Conservation (phyloP, 2,888 invertebrate genomes). For the Thymelicus lineola region DNA sequence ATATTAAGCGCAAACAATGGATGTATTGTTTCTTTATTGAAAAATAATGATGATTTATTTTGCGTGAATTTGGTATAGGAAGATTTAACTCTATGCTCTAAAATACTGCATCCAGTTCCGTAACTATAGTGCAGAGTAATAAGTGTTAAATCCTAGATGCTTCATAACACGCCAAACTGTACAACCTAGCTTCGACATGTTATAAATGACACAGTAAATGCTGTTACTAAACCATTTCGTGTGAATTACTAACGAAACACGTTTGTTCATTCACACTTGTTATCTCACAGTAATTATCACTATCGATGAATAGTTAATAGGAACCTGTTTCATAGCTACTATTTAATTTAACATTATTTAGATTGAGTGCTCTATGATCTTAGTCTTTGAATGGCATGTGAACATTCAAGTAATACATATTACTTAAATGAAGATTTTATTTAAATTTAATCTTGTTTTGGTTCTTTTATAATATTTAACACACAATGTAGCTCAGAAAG, state of each 20-base stretch:
- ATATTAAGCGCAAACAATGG: too few species aligned
- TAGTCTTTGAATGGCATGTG: not conserved
- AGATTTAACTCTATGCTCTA: too few species aligned
- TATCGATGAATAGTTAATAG: conserved; percentile 38
- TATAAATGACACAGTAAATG: conserved; percentile 35
- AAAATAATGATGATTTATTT: too few species aligned
- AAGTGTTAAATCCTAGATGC: not conserved
- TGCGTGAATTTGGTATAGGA: too few species aligned
- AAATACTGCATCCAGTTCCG: too few species aligned
- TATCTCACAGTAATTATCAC: conserved; percentile 36
- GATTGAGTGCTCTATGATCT: not conserved
- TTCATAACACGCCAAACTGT: not conserved
- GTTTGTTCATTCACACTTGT: conserved; percentile 39
- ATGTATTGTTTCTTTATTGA: too few species aligned
- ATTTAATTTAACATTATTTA: conserved; percentile 21
- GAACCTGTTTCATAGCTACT: conserved; percentile 33
- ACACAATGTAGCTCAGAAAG: too few species aligned
- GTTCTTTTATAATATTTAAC: too few species aligned
- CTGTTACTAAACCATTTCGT: conserved; percentile 37
- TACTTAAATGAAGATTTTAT: not conserved
- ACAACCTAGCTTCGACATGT: not conserved
- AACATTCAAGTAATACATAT: too few species aligned
- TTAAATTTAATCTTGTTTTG: not conserved
- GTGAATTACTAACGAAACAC: conserved; percentile 33
- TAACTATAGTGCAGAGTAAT: not conserved